A percentile compares a stretch with the other conserved stretches of the same genome.
Conservation (phyloP, 2,888 invertebrate species). For the Galeopsomyia nigrocyanea region DNA sequence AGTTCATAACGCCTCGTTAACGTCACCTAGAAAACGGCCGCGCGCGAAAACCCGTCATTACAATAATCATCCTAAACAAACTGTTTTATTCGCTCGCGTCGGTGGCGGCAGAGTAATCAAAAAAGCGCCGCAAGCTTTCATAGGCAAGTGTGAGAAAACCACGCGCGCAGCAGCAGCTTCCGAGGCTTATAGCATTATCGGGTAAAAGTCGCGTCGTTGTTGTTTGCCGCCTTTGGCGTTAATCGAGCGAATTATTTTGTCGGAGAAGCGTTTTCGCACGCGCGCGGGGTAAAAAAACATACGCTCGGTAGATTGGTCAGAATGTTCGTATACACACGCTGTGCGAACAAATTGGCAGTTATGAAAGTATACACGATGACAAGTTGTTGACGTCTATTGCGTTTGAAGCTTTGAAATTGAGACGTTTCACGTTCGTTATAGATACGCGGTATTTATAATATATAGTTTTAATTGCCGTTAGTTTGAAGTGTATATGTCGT, state of each 20-base stretch:
- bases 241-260: conserved; percentile 27
- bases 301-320: too few species aligned
- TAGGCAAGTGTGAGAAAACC: neutral
- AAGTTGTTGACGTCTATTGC: too few species aligned
- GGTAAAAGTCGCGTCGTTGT: neutral
- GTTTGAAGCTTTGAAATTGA: too few species aligned
- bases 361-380: too few species aligned
- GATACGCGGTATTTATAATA: too few species aligned
- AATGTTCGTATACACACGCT: too few species aligned
- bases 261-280: conserved; percentile 7
- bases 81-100: conserved; percentile 9
- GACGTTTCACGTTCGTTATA: too few species aligned
- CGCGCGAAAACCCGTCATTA: conserved; percentile 21
- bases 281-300: neutral
- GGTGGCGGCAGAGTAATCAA: conserved; percentile 19
- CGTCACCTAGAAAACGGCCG: neutral
- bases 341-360: too few species aligned
- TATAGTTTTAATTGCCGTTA: too few species aligned
- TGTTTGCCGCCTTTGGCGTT: conserved; percentile 6
- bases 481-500: too few species aligned
- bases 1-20: conserved; percentile 26
- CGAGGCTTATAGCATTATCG: conserved; percentile 23
- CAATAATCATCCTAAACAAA: conserved; percentile 19
- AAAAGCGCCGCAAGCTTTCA: conserved; percentile 27
- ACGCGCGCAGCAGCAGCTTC: neutral